Base-by-base conservation (phyloP, 1,140 invertebrate genomes). In the Meloidogyne exigua region DNA sequence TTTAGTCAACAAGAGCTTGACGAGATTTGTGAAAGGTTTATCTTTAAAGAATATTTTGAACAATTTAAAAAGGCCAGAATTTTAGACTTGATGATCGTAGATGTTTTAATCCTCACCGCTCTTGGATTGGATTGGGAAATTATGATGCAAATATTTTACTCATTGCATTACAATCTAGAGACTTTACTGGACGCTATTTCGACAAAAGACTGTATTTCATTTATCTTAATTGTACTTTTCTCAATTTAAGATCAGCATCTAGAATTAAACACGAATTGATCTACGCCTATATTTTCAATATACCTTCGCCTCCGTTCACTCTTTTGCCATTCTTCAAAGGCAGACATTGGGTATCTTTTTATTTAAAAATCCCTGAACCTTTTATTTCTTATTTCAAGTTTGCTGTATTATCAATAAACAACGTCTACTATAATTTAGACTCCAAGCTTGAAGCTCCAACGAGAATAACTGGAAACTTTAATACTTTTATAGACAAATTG, bases 41-140 rank as follows among this genome's bases (percentile, higher is more conserved):
- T 64, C 32, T 78, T 44, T 3, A 63, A 15, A 23, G 64, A 28
- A 12, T 28, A 28, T 71, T 36, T 77, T 1, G 2, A 42, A 26
- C 12, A 49, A 23, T n/a, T 32, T 28, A 36, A 9, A 44, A 26
- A 26, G 10, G 42, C n/a, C 76, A 39, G 25, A 25, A 18, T 39
- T 75, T 76, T 65, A 82, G 81, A n/a, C 62, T 82, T 11, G 81
- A 82, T 44, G 68, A 67, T 13, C 36, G 82, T 5, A 28, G 21
- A 15, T 82, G 83, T 83, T 84, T 84, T 42, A 82, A 82, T 76
- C 18, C 81, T 25, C 81, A 82, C 63, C 72, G 81, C 4, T 82
- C 81, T 21, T 77, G 84, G 74, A n/a, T 82, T 68, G 81, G 81
- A 11, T 68, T 82, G 0, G 81, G 81, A 15, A 84, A 82, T 67